phyloP scores from a whole-genome alignment of 2,797 vertebrate species.

The Acanthornis magna region DNA sequence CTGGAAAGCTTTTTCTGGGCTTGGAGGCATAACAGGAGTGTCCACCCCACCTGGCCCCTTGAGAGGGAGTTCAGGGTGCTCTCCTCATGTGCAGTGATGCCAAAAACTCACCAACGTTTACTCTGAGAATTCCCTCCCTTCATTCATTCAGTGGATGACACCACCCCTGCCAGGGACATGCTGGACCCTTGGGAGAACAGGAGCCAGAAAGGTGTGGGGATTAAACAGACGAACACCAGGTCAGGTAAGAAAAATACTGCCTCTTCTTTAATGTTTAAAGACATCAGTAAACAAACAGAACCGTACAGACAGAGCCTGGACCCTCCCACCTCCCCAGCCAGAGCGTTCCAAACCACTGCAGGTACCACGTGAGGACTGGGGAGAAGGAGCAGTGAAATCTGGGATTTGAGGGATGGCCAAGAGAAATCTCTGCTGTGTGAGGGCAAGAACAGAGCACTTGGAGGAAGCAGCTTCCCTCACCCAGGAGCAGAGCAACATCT shows the following conservation, averaged over 20 bases:
- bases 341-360: background rate
- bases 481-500: background rate
- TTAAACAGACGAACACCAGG: background rate
- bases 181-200: background rate
- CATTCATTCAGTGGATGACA: background rate
- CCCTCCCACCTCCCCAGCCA: background rate
- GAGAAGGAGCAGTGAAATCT: background rate
- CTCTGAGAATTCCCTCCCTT: background rate
- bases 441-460: background rate
- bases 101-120: background rate
- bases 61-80: background rate
- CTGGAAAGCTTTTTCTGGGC: background rate
- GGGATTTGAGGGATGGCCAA: background rate
- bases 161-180: background rate
- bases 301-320: slow-evolving; percentile 38
- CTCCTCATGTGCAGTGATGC: background rate
- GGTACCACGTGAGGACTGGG: background rate
- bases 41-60: fast-evolving
- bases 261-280: slow-evolving; percentile 76
- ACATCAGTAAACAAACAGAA: slow-evolving; percentile 68
- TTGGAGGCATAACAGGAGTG: fast-evolving
- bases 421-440: background rate
- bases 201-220: background rate
- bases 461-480: background rate
- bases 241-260: slow-evolving; percentile 76